Percentiles rank a stretch among this genome's conserved stretches.
These are phyloP conservation scores for Erythrocercus mccallii DNA, from an alignment of 2,113 vertebrate genomes.

Conservation along the genomic window DNA sequence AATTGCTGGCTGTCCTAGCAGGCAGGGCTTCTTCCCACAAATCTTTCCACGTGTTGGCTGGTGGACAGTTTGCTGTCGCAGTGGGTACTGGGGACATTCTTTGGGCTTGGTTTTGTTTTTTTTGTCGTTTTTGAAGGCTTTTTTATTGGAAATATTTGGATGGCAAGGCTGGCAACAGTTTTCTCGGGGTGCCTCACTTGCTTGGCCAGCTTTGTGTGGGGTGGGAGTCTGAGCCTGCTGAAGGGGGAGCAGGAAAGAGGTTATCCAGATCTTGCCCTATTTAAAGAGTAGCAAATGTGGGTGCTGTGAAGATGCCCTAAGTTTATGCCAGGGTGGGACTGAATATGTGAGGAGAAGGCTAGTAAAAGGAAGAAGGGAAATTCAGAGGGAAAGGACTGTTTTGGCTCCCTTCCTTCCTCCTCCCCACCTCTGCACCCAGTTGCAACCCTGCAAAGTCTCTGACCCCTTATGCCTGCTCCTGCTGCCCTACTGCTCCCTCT, in stretches of 20 bases:
- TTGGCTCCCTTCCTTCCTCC: background rate
- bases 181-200: background rate
- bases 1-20: background rate
- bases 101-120: background rate
- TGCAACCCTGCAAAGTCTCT: background rate
- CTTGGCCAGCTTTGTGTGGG: fast-evolving
- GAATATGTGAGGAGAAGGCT: background rate
- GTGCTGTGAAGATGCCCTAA: background rate
- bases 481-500: fast-evolving
- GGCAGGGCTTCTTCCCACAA: background rate
- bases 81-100: background rate
- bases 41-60: background rate
- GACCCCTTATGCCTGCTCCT: background rate
- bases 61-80: background rate
- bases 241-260: background rate
- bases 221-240: background rate
- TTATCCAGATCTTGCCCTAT: background rate
- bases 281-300: background rate
- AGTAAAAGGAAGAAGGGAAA: background rate
- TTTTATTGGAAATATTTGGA: background rate
- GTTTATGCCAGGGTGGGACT: background rate
- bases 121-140: background rate
- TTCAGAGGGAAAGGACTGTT: background rate
- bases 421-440: background rate
- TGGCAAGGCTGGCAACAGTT: background rate